These are phyloP conservation scores for Mesocricetus auratus DNA, from an alignment of 2,113 vertebrate genomes.

Conservation along the genomic window DNA sequence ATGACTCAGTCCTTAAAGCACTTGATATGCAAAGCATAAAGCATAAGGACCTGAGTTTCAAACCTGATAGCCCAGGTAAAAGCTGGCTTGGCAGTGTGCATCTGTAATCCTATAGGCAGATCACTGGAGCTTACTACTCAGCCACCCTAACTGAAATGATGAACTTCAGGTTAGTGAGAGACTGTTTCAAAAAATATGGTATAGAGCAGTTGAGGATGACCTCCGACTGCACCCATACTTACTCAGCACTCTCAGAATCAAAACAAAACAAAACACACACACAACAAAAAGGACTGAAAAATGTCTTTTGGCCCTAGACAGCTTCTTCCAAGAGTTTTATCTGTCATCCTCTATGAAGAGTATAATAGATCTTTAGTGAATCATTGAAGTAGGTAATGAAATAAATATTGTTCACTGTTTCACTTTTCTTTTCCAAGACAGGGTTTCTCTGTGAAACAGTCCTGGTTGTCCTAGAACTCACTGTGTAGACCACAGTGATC, in stretches of 20 bases:
- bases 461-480: neutral
- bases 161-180: neutral
- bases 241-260: neutral
- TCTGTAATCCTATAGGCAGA: neutral
- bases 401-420: slow-evolving; percentile 11
- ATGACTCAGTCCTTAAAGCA: neutral
- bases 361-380: neutral
- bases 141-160: neutral
- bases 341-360: neutral
- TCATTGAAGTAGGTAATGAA: slow-evolving; percentile 51
- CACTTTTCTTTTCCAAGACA: neutral
- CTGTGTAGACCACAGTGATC: neutral
- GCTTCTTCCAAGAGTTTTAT: neutral
- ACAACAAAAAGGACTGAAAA: neutral
- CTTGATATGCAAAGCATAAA: neutral
- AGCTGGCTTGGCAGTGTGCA: neutral
- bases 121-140: neutral
- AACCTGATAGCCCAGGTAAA: neutral
- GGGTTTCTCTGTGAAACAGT: neutral
- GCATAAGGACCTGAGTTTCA: neutral
- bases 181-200: neutral
- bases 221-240: neutral
- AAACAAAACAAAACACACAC: neutral
- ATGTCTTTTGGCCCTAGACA: neutral
- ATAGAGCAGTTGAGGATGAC: neutral